A percentile compares a stretch with the other conserved stretches of the same genome.
Evolutionary conservation across 2,113 vertebrate species (phyloP).

Genomic region (Catagonus wagneri): DNA sequence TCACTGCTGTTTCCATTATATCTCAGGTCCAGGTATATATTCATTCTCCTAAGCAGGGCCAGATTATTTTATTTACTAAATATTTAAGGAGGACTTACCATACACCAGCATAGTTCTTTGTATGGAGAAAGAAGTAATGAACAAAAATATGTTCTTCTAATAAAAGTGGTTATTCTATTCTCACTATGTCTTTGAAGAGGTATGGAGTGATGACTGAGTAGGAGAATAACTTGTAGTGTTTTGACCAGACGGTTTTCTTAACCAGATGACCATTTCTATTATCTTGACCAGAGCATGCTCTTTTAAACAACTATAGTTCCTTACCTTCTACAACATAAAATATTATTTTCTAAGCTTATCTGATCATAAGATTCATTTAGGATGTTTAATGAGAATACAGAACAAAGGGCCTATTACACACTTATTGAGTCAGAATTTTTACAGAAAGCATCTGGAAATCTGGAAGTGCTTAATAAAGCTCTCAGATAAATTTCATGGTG

Average conservation of each 20-base stretch:
- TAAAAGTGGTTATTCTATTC: not conserved
- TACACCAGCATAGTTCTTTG: not conserved
- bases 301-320: not conserved
- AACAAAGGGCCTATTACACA: not conserved
- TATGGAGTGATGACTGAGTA: not conserved
- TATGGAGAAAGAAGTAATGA: not conserved
- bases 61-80: not conserved
- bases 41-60: not conserved
- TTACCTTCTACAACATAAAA: not conserved
- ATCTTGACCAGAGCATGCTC: not conserved
- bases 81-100: not conserved
- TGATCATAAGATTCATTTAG: not conserved
- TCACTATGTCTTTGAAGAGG: not conserved
- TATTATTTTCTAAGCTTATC: not conserved
- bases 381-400: conserved; percentile 22
- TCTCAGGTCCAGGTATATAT: not conserved
- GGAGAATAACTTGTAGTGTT: not conserved
- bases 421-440: not conserved
- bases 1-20: not conserved
- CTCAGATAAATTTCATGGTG: not conserved
- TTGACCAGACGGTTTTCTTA: not conserved
- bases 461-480: not conserved
- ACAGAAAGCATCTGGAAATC: not conserved
- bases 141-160: not conserved
- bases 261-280: not conserved